Evolutionary conservation across 2,888 invertebrate genomes (phyloP).

Genomic region (Drosophila paracracens): DNA sequence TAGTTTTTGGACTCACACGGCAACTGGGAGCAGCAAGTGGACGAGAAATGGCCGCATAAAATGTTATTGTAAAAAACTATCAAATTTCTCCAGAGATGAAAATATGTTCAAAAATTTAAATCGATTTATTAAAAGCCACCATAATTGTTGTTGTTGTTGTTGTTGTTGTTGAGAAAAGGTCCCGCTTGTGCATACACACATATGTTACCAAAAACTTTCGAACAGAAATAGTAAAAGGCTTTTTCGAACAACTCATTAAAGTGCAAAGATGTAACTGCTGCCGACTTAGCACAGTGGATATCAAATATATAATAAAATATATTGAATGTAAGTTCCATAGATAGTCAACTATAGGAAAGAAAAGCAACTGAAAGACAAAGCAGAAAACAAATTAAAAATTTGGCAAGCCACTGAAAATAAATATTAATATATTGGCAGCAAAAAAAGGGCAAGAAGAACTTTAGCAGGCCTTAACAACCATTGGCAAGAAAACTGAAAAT

Average conservation of each 20-base stretch:
- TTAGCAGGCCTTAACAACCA: neutral
- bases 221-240: slow-evolving; percentile 22
- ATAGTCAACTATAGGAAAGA: neutral
- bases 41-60: slow-evolving; percentile 50
- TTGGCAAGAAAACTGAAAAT: neutral
- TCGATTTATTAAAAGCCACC: slow-evolving; percentile 83
- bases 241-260: slow-evolving; percentile 16
- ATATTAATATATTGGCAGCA: neutral
- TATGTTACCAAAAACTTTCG: slow-evolving; percentile 70
- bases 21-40: slow-evolving; percentile 1
- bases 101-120: slow-evolving; percentile 83
- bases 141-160: slow-evolving; percentile 31
- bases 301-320: neutral
- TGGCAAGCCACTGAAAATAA: neutral
- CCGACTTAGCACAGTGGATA: slow-evolving; percentile 38
- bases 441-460: neutral
- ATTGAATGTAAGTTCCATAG: neutral
- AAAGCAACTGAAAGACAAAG: neutral
- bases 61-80: slow-evolving; percentile 79
- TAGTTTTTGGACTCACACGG: slow-evolving; percentile 28
- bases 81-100: slow-evolving; percentile 80
- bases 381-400: neutral
- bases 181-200: slow-evolving; percentile 39
- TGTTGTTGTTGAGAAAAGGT: slow-evolving; percentile 39
- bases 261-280: slow-evolving; percentile 35